Evolutionary conservation across 2,888 invertebrate genomes (phyloP).

Genomic region (Gastracanthus pulcherrimus): DNA sequence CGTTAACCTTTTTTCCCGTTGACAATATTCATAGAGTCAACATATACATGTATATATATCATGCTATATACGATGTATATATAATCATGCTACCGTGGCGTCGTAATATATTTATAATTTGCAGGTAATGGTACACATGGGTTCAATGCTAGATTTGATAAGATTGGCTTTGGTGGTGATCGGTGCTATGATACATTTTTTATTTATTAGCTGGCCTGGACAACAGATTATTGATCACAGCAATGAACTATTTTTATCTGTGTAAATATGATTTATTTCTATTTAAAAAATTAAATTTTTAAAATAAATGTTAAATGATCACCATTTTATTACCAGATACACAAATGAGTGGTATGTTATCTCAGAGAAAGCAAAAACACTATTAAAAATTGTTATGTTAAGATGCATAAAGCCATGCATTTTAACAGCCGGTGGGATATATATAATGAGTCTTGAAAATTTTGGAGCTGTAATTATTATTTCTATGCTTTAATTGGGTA

Average conservation of each 20-base stretch:
- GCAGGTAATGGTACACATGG: neutral
- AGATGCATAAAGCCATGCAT: conserved; percentile 2
- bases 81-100: too few species aligned
- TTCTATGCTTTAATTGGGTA: neutral
- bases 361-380: neutral
- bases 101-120: neutral
- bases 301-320: too few species aligned
- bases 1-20: too few species aligned
- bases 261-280: conserved; percentile 30
- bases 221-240: conserved; percentile 58
- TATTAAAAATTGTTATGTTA: conserved; percentile 10
- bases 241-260: conserved; percentile 23
- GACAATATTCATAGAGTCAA: too few species aligned
- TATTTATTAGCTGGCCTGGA: conserved; percentile 50
- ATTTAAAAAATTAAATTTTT: neutral
- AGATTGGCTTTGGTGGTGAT: neutral
- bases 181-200: conserved; percentile 39
- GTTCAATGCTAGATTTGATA: neutral
- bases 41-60: too few species aligned
- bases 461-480: conserved; percentile 9
- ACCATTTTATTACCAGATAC: conserved; percentile 3
- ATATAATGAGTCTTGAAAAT: conserved; percentile 27
- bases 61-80: too few species aligned
- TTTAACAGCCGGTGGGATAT: conserved; percentile 19
- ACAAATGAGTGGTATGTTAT: conserved; percentile 14